Conservation (phyloP, 2,797 vertebrate species). For the Epinephelus malabaricus region DNA sequence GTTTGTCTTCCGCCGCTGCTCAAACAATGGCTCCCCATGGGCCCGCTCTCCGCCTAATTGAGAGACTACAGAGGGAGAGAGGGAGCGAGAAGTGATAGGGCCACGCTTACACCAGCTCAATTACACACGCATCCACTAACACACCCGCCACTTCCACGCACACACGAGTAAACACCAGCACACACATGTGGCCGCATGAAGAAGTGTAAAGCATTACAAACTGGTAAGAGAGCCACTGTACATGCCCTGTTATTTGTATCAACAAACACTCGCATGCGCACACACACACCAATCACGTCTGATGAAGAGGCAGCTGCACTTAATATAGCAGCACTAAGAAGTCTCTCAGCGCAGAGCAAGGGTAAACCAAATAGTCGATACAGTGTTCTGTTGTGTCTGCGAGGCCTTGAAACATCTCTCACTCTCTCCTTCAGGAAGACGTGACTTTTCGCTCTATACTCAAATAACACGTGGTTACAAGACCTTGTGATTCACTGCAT, state of each 20-base stretch:
- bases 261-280: constrained; percentile 11
- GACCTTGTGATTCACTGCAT: constrained; percentile 4
- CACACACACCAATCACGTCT: constrained; percentile 23
- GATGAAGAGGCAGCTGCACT: constrained; percentile 52
- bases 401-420: constrained; percentile 31
- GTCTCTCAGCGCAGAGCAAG: constrained; percentile 37
- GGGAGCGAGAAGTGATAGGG: constrained; percentile 57
- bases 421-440: constrained; percentile 3
- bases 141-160: constrained; percentile 23
- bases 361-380: constrained; percentile 61
- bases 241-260: constrained; percentile 26
- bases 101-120: constrained; percentile 60
- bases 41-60: constrained; percentile 73
- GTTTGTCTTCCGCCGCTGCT: constrained; percentile 83
- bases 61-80: constrained; percentile 74
- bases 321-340: constrained; percentile 45
- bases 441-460: background rate
- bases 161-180: constrained; percentile 48
- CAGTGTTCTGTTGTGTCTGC: constrained; percentile 40
- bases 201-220: constrained; percentile 40
- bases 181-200: constrained; percentile 2
- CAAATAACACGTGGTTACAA: background rate
- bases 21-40: constrained; percentile 82
- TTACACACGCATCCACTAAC: constrained; percentile 60
- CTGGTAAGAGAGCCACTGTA: constrained; percentile 28